These are phyloP conservation scores for Pandemis cinnamomeana DNA, from an alignment of 2,888 invertebrate species.

Conservation along the genomic window DNA sequence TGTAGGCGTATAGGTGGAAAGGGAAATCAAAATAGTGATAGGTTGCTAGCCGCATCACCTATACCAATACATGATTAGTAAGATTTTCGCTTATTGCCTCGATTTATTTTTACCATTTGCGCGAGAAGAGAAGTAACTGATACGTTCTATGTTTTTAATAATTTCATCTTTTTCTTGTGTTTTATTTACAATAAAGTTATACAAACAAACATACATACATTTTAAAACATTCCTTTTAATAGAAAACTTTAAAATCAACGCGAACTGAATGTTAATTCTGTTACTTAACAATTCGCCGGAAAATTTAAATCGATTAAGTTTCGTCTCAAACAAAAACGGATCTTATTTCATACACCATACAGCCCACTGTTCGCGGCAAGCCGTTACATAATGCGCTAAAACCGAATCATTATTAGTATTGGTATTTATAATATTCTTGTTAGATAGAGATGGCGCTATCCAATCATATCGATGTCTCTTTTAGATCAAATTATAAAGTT, in stretches of 20 bases:
- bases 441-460: neutral
- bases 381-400: slow-evolving; percentile 9
- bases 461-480: neutral
- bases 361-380: neutral
- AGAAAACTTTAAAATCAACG: slow-evolving; percentile 23
- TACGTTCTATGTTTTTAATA: no score
- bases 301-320: slow-evolving; percentile 16
- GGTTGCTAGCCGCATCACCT: no score
- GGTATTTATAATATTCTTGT: slow-evolving; percentile 13
- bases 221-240: slow-evolving; percentile 14
- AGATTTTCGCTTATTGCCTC: no score
- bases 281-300: slow-evolving; percentile 35
- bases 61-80: no score
- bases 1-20: no score
- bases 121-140: no score
- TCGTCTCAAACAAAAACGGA: neutral
- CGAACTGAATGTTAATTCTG: slow-evolving; percentile 33
- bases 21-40: no score
- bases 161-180: no score
- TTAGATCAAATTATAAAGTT: neutral
- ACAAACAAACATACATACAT: neutral
- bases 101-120: neutral
- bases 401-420: slow-evolving; percentile 30
- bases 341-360: neutral
- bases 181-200: no score